Conservation (phyloP, 2,113 vertebrate species). For the Bolborhynchus lineola region DNA sequence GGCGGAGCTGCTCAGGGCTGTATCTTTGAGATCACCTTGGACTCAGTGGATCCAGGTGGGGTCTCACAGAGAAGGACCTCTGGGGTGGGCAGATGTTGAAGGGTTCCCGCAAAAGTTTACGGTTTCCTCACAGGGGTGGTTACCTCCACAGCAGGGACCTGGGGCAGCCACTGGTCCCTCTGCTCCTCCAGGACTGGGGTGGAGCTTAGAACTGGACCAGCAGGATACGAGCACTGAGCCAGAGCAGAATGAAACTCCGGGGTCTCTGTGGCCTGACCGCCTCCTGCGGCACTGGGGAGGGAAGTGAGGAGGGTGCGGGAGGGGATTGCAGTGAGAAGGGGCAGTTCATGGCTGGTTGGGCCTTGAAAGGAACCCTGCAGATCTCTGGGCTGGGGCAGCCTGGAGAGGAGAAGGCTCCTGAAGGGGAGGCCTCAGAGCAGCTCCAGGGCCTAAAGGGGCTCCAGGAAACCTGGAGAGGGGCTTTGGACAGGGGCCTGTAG, state of each 20-base stretch:
- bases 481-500: too few species aligned
- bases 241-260: not conserved
- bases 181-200: not conserved
- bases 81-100: not conserved
- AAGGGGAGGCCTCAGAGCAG: not conserved
- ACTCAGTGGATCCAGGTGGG: not conserved
- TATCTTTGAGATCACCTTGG: not conserved
- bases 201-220: not conserved
- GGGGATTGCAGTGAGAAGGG: not conserved
- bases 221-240: not conserved
- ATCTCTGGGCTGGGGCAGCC: not conserved
- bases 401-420: not conserved
- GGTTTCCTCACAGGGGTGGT: not conserved
- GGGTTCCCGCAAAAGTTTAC: not conserved
- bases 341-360: not conserved
- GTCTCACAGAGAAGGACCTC: not conserved
- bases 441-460: not conserved
- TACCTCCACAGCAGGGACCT: not conserved
- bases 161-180: not conserved
- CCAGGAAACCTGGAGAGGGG: too few species aligned
- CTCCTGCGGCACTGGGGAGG: fast-evolving
- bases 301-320: not conserved
- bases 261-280: not conserved
- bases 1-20: not conserved
- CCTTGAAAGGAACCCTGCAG: not conserved